Percentiles rank a stretch among this genome's conserved stretches.
phyloP scores from a whole-genome alignment of 2,113 vertebrate species.

The Chlorodrepanis virens region DNA sequence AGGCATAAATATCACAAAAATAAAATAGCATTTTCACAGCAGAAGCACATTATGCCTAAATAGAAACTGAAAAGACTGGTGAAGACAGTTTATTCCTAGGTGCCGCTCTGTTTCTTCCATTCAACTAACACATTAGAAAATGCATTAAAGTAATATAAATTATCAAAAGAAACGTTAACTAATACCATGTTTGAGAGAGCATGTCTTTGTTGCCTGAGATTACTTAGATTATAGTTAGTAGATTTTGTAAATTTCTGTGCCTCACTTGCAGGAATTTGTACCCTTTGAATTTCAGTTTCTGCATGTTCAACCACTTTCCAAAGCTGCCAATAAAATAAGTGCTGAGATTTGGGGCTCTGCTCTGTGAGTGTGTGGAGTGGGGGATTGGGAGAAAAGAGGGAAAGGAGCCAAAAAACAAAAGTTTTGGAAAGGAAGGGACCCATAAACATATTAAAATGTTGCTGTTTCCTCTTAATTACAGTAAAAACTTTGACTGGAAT shows the following conservation, averaged over 20 bases:
- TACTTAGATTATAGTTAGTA: neutral
- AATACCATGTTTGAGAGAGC: neutral
- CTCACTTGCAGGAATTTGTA: neutral
- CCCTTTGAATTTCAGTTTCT: neutral
- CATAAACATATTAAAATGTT: neutral
- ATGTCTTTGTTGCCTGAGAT: slow-evolving; percentile 11
- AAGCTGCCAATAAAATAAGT: neutral
- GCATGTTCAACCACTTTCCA: neutral
- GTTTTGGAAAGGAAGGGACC: neutral
- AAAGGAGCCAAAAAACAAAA: neutral
- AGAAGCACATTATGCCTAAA: slow-evolving; percentile 19
- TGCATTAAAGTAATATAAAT: neutral
- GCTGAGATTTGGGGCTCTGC: neutral
- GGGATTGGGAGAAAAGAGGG: neutral
- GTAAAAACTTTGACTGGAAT: neutral
- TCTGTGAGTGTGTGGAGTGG: neutral
- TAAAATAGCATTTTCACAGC: neutral
- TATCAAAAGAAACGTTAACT: slow-evolving; percentile 6
- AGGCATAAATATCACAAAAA: neutral
- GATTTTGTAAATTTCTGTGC: neutral
- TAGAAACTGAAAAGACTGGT: neutral
- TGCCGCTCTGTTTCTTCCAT: neutral
- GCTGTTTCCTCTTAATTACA: neutral
- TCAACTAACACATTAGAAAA: neutral
- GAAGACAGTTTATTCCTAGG: slow-evolving; percentile 28